Evolutionary conservation across 1,140 invertebrate genomes (phyloP).

Genomic region (Dendroctonus ponderosae): DNA sequence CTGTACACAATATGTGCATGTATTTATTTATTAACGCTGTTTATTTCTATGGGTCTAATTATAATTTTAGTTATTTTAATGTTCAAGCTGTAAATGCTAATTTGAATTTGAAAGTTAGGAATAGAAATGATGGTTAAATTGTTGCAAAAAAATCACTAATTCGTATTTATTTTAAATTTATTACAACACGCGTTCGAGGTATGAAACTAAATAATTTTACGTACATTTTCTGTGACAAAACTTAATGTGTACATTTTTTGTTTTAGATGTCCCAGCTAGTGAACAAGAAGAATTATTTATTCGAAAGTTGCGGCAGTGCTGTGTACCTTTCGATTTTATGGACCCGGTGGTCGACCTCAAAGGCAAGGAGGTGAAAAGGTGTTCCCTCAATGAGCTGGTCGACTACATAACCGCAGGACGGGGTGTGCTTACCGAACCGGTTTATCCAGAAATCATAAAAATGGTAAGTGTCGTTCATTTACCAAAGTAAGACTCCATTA

Average conservation of each 20-base stretch:
- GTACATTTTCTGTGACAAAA: no score
- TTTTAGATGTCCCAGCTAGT: conserved; percentile 85
- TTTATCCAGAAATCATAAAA: conserved; percentile 97
- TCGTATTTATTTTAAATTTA: no score
- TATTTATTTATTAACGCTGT: no score
- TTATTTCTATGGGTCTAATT: no score
- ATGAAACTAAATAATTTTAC: no score
- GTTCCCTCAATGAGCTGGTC: conserved; percentile 95
- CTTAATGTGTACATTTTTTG: conserved; percentile 21
- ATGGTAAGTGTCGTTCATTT: conserved; percentile 67
- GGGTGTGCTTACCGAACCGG: conserved; percentile 93
- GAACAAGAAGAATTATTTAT: conserved; percentile 98
- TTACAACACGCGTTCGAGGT: no score
- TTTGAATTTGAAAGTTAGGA: no score
- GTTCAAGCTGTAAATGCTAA: no score
- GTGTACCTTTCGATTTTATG: conserved; percentile 98
- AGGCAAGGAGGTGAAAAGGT: conserved; percentile 98
- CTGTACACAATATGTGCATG: no score
- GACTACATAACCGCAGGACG: conserved; percentile 94
- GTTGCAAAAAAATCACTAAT: no score
- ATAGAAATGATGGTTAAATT: no score
- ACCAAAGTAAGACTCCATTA: background rate
- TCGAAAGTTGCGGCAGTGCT: conserved; percentile 96
- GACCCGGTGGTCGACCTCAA: conserved; percentile 97
- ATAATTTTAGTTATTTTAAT: no score